Evolutionary conservation across 2,797 vertebrate species (phyloP), one percentile per base, ranked within the genome.

Genomic region (Gymnothorax javanicus): DNA sequence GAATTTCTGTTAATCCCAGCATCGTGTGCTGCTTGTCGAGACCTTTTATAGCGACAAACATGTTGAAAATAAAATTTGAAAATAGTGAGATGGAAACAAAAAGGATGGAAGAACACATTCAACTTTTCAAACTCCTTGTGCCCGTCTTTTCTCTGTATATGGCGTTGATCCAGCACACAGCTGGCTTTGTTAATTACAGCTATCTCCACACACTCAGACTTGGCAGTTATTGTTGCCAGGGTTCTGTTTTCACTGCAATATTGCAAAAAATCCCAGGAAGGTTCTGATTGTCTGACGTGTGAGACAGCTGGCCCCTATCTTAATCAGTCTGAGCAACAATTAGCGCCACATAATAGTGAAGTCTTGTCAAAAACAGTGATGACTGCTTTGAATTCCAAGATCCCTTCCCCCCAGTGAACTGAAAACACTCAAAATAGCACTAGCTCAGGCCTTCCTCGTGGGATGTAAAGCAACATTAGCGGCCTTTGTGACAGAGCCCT

Each of bases 211-310:
- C 11, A 56, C 73, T 43, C 1, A 52, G 33, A 77, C 4, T 6
- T 15, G 60, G 11, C 58, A 82, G 86, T 56, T 75, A 73, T 56
- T 52, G 4, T 77, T 58, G 73, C 85, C 64, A 85, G 58, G 83
- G 79, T 69, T 54, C 67, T 82, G 84, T 89, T 89, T 83, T 81
- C 84, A 88, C 79, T 8, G 83, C 84, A 85, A 85, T 56, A 67
- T 50, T 86, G 57, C 77, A 17, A 27, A 54, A 59, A 83, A 60
- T 33, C 17, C 50, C 59, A 15, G 17, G 60, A 64, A 64, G 33
- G 33, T 33, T 7, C 59, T 84, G 83, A 62, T 43, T 67, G 27
- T 43, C 60, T 20, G 57, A 15, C 52, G 7, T n/a, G 5, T 9
- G 20, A 62, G 83, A 84, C 83, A 84, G 83, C 83, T 20, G 33